Conservation (phyloP, 2,113 vertebrate genomes). For the Alouatta palliata region DNA sequence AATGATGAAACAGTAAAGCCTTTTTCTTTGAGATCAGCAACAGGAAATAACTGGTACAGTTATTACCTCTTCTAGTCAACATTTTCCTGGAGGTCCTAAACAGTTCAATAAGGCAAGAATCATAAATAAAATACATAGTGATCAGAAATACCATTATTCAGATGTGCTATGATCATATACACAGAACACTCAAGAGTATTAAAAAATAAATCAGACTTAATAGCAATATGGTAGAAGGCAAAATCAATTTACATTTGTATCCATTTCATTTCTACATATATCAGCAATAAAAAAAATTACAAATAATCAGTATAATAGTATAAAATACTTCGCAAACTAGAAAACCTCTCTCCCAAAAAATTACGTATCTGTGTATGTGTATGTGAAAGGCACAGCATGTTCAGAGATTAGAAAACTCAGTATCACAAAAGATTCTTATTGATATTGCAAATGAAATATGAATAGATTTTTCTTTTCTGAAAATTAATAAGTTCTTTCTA, state of each 20-base stretch:
- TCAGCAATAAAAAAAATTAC: not conserved
- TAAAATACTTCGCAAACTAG: not conserved
- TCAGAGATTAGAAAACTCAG: not conserved
- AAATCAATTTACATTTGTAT: not conserved
- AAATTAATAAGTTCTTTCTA: not conserved
- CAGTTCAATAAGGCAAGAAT: not conserved
- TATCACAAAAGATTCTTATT: not conserved
- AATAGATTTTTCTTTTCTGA: not conserved
- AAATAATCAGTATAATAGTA: not conserved
- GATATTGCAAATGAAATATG: constrained; percentile 5
- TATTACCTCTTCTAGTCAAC: not conserved
- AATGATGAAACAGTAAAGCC: not conserved
- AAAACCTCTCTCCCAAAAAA: not conserved
- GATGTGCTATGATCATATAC: not conserved
- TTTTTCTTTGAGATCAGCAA: not conserved
- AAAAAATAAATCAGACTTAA: not conserved
- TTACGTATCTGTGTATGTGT: too few species aligned
- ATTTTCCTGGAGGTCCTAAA: not conserved
- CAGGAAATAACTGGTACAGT: not conserved
- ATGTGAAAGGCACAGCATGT: not conserved
- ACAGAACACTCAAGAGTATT: not conserved
- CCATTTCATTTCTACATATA: not conserved
- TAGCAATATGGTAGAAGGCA: not conserved
- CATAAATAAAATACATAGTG: not conserved
- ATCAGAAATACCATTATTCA: not conserved